Percentiles rank a stretch among this genome's conserved stretches.
phyloP scores from a whole-genome alignment of 2,888 invertebrate species.

The Masnerella sp. region DNA sequence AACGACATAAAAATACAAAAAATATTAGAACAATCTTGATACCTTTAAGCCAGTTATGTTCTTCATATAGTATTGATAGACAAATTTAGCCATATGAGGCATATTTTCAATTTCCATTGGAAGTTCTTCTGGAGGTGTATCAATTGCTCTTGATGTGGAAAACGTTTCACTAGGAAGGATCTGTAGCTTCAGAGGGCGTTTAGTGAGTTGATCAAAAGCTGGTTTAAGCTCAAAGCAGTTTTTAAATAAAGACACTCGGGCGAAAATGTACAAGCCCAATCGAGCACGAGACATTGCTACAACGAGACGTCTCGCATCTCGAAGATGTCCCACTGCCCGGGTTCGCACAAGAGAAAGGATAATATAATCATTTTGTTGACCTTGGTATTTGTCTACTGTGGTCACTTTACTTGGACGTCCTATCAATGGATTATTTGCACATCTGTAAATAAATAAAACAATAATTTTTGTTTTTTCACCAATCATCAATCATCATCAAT shows the following conservation, averaged over 20 bases:
- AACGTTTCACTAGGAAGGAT: conserved; percentile 89
- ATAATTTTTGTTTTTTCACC: background rate
- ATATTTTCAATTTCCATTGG: conserved; percentile 88
- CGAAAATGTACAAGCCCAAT: conserved; percentile 97
- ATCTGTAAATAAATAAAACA: conserved; percentile 81
- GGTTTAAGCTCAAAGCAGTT: conserved; percentile 98
- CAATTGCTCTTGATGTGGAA: conserved; percentile 83
- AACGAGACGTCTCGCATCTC: conserved; percentile 96
- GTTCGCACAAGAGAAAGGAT: conserved; percentile 97
- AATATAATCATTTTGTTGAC: conserved; percentile 99
- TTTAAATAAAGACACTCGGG: conserved; percentile 92
- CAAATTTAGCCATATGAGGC: conserved; percentile 96
- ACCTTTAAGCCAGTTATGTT: conserved; percentile 83
- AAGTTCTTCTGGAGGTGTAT: conserved; percentile 76
- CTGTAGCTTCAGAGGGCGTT: conserved; percentile 88
- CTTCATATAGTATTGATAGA: conserved; percentile 93
- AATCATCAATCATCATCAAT: no score
- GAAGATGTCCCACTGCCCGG: conserved; percentile 96
- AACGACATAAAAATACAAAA: no score
- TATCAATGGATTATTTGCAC: conserved; percentile 96
- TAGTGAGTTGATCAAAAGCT: conserved; percentile 93
- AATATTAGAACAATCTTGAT: no score
- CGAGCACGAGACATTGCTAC: conserved; percentile 99
- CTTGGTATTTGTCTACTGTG: conserved; percentile 99
- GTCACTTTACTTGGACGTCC: conserved; percentile 95